Conservation (phyloP, 2,113 vertebrate genomes). For the Enhydra lutris region DNA sequence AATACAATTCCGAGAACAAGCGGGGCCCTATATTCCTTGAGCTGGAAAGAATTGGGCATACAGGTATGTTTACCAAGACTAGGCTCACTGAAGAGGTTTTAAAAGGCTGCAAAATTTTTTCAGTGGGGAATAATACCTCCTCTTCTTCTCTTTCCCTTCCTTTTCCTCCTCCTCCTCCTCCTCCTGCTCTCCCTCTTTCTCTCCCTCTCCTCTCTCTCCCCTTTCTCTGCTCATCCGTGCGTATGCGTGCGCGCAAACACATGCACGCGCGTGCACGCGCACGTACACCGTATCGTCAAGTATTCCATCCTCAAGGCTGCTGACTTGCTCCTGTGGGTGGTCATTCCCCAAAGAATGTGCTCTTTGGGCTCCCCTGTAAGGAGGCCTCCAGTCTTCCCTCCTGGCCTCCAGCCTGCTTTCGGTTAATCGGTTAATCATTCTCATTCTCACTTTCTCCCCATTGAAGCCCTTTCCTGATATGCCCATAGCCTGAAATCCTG, state of each 20-base stretch:
- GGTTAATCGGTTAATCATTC: background rate
- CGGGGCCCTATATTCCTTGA: background rate
- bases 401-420: background rate
- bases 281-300: background rate
- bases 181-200: fast-evolving
- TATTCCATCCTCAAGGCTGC: slow-evolving; percentile 58
- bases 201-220: fast-evolving
- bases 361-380: background rate
- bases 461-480: slow-evolving; percentile 15
- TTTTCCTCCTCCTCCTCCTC: fast-evolving
- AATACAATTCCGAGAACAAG: slow-evolving; percentile 38
- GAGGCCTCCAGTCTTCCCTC: background rate
- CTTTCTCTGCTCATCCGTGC: fast-evolving
- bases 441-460: background rate
- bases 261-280: background rate
- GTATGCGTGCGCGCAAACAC: background rate
- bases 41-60: background rate
- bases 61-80: slow-evolving; percentile 22
- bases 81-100: background rate
- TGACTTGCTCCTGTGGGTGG: slow-evolving; percentile 61
- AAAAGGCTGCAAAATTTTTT: background rate
- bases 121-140: background rate
- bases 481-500: slow-evolving; percentile 24
- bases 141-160: too few species aligned
- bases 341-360: slow-evolving; percentile 60